These are phyloP conservation scores for Martes martes DNA, from an alignment of 2,113 vertebrate species.

Conservation along the genomic window DNA sequence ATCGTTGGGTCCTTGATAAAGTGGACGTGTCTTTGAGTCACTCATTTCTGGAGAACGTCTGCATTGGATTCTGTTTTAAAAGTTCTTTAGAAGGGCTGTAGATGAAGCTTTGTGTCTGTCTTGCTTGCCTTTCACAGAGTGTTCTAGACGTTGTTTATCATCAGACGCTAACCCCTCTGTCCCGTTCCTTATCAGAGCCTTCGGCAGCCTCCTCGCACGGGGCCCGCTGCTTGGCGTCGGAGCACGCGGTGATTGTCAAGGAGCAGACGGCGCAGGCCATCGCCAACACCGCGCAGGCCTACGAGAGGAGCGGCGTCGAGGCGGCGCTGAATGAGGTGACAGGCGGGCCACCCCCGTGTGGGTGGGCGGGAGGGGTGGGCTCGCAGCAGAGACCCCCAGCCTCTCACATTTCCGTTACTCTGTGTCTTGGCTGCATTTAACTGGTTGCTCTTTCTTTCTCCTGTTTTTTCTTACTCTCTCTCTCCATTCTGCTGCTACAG, in stretches of 20 bases:
- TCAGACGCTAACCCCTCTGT: neutral
- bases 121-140: neutral
- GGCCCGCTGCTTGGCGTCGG: constrained; percentile 73
- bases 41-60: neutral
- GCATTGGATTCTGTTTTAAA: neutral
- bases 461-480: constrained; percentile 52
- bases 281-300: constrained; percentile 76
- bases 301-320: constrained; percentile 75
- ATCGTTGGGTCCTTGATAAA: neutral
- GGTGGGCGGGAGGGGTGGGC: accelerated
- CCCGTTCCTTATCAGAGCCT: constrained; percentile 49
- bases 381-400: neutral
- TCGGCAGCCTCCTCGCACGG: neutral
- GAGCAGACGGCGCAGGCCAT: constrained; percentile 85
- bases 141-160: neutral
- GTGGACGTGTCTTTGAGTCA: neutral
- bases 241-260: constrained; percentile 81
- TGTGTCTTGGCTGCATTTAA: neutral
- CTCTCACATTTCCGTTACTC: neutral
- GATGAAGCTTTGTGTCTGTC: neutral
- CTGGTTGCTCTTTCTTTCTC: constrained; percentile 36
- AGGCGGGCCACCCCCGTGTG: accelerated
- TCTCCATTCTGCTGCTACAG: constrained; percentile 72
- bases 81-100: neutral
- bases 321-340: constrained; percentile 81